phyloP scores from a whole-genome alignment of 2,888 invertebrate species.

The Saturnia pavonia region DNA sequence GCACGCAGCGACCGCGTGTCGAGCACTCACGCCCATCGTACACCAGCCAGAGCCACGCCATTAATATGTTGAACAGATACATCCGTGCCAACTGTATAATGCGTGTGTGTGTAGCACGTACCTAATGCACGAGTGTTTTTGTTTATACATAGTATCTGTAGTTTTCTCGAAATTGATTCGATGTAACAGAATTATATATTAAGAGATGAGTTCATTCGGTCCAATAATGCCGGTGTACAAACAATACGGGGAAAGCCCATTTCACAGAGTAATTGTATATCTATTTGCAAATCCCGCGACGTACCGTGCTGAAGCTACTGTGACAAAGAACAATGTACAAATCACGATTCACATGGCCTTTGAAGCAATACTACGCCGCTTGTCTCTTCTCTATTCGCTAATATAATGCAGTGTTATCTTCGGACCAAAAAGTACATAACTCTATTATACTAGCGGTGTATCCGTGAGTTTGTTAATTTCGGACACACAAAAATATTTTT shows the following conservation, averaged over 20 bases:
- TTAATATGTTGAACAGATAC: conserved; percentile 14
- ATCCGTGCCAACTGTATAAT: conserved; percentile 12
- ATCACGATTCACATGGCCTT: neutral
- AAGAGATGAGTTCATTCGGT: neutral
- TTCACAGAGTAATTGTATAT: neutral
- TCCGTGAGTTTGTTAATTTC: no score
- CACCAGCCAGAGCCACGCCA: conserved; percentile 28
- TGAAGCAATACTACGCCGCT: neutral
- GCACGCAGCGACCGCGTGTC: conserved; percentile 49
- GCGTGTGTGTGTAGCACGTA: neutral
- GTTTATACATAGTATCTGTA: neutral
- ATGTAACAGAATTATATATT: neutral
- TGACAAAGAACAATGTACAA: neutral
- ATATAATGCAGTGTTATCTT: neutral
- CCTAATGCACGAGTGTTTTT: conserved; percentile 10
- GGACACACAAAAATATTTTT: no score
- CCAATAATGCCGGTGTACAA: neutral
- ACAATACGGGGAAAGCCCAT: neutral
- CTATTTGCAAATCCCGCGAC: neutral
- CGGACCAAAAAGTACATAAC: neutral
- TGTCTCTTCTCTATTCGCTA: neutral
- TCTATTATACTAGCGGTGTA: no score
- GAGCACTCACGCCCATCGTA: conserved; percentile 30
- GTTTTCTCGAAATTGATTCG: neutral
- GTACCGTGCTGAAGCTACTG: neutral